A percentile compares a stretch with the other conserved stretches of the same genome.
These are phyloP conservation scores for Chymomyza fuscimana DNA, from an alignment of 2,888 invertebrate genomes.

Conservation along the genomic window DNA sequence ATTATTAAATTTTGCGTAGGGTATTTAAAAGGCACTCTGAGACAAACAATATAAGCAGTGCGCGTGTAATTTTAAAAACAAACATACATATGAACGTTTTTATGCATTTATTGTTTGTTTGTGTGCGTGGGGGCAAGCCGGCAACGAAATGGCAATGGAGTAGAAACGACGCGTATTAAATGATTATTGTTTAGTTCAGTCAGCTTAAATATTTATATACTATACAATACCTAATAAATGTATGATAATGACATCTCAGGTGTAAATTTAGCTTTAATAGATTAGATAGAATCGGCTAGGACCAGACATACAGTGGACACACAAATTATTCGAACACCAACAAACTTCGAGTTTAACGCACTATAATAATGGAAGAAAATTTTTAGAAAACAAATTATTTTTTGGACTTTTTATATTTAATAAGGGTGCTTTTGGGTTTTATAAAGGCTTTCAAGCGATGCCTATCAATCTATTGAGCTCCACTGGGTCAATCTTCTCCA, in stretches of 20 bases:
- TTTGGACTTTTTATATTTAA: too few relatives aligned
- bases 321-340: too few relatives aligned
- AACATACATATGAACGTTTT: background rate
- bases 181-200: slow-evolving; percentile 37
- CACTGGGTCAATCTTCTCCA: too few relatives aligned
- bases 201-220: slow-evolving; percentile 36
- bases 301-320: background rate
- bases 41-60: background rate
- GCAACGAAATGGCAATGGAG: slow-evolving; percentile 32
- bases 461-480: too few relatives aligned
- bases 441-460: too few relatives aligned
- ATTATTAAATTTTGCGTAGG: background rate
- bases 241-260: slow-evolving; percentile 43
- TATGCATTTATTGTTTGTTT: background rate
- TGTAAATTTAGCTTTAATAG: slow-evolving; percentile 34
- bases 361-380: too few relatives aligned
- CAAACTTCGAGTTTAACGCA: too few relatives aligned
- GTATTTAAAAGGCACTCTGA: background rate
- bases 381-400: too few relatives aligned
- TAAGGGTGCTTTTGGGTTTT: too few relatives aligned
- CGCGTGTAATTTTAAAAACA: background rate
- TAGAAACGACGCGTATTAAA: slow-evolving; percentile 20
- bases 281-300: slow-evolving; percentile 34
- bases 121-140: slow-evolving; percentile 38
- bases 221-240: slow-evolving; percentile 7